Evolutionary conservation across 1,140 invertebrate species (phyloP).

Genomic region (Rhynchophorus ferrugineus): DNA sequence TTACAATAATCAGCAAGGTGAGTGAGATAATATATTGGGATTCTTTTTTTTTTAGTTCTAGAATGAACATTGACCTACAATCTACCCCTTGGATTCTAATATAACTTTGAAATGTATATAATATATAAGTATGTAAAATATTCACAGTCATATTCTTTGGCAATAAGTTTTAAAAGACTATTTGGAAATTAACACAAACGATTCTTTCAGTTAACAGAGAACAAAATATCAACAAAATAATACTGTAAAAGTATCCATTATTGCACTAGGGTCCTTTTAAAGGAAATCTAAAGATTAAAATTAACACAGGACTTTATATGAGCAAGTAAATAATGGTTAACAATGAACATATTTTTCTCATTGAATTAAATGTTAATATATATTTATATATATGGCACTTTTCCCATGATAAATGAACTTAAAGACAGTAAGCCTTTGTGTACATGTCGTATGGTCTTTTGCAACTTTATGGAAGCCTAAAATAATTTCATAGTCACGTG

Average conservation of each 20-base stretch:
- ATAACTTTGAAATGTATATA: slow-evolving; percentile 34
- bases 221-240: slow-evolving; percentile 20
- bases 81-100: slow-evolving; percentile 24
- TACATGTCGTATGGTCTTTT: background rate
- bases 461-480: slow-evolving; percentile 2
- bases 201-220: slow-evolving; percentile 12
- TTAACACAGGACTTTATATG: slow-evolving; percentile 7
- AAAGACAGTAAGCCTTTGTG: background rate
- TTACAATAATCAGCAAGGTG: slow-evolving; percentile 26
- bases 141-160: slow-evolving; percentile 40
- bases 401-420: background rate
- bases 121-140: slow-evolving; percentile 36
- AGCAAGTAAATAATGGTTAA: slow-evolving; percentile 4
- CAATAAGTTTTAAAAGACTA: slow-evolving; percentile 31
- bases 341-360: background rate
- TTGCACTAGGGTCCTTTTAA: slow-evolving; percentile 19
- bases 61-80: slow-evolving; percentile 34
- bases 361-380: background rate
- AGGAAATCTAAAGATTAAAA: background rate
- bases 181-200: slow-evolving; percentile 13
- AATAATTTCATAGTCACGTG: background rate
- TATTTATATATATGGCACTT: slow-evolving; percentile 13
- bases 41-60: slow-evolving; percentile 21
- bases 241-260: slow-evolving; percentile 18
- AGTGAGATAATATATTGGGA: slow-evolving; percentile 21